These are phyloP conservation scores for Tethya wilhelma DNA, from an alignment of 37 sponge, comb jelly and placozoan genomes.

Conservation along the genomic window DNA sequence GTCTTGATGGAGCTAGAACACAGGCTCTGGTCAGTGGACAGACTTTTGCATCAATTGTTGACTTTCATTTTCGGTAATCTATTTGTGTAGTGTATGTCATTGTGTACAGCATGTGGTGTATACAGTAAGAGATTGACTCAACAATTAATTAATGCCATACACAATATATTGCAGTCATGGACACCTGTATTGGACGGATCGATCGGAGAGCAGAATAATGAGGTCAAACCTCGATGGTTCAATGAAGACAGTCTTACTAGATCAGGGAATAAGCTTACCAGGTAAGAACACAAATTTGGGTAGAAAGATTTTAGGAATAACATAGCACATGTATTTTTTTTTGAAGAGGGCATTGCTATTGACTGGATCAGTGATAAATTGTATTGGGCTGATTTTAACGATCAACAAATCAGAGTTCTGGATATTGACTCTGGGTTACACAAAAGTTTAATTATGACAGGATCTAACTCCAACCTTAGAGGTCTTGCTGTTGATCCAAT, in stretches of 20 bases:
- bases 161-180: too few species aligned
- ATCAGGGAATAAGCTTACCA: background rate
- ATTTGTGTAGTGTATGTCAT: too few species aligned
- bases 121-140: too few species aligned
- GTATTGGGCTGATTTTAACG: conserved; percentile 22
- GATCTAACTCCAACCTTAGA: background rate
- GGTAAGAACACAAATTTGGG: too few species aligned
- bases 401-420: background rate
- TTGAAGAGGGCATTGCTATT: background rate
- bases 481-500: conserved; percentile 43
- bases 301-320: too few species aligned
- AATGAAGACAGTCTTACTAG: background rate
- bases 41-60: background rate
- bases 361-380: conserved; percentile 6
- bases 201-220: background rate
- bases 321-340: background rate
- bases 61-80: background rate
- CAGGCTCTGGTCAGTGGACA: background rate
- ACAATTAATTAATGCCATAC: too few species aligned
- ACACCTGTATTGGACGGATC: background rate
- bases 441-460: conserved; percentile 6
- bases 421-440: background rate
- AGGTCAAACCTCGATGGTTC: background rate
- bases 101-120: too few species aligned
- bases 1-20: background rate